Conservation (phyloP, 2,797 vertebrate species). For the Mycteria americana region DNA sequence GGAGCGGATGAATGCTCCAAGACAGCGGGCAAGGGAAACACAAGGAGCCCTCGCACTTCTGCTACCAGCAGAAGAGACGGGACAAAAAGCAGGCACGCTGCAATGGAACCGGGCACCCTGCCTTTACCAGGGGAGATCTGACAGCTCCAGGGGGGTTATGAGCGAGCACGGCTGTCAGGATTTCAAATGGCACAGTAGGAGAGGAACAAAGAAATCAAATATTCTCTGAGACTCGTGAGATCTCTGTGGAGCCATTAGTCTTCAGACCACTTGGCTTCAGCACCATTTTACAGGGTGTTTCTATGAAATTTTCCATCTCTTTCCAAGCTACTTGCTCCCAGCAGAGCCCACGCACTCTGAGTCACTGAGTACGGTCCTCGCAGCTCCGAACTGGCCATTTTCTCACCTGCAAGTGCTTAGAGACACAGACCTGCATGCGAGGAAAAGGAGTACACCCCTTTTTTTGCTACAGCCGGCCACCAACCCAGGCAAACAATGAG, state of each 20-base stretch:
- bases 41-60: background rate
- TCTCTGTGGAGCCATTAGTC: background rate
- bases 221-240: background rate
- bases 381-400: background rate
- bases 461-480: background rate
- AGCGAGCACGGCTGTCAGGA: background rate
- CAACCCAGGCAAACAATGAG: background rate
- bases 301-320: background rate
- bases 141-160: background rate
- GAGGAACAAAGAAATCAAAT: background rate
- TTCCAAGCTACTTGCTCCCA: background rate
- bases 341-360: background rate
- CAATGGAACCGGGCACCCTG: background rate
- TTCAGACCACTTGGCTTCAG: background rate
- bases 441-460: background rate
- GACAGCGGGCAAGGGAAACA: background rate
- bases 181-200: background rate
- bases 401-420: background rate
- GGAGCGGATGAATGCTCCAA: background rate
- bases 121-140: background rate
- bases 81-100: background rate
- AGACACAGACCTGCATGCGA: rapidly evolving
- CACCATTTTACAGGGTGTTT: background rate
- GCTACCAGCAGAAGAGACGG: background rate
- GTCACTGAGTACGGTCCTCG: background rate